Percentiles rank a stretch among this genome's conserved stretches.
Evolutionary conservation across 2,888 invertebrate species (phyloP).

Genomic region (Anorthoa munda): DNA sequence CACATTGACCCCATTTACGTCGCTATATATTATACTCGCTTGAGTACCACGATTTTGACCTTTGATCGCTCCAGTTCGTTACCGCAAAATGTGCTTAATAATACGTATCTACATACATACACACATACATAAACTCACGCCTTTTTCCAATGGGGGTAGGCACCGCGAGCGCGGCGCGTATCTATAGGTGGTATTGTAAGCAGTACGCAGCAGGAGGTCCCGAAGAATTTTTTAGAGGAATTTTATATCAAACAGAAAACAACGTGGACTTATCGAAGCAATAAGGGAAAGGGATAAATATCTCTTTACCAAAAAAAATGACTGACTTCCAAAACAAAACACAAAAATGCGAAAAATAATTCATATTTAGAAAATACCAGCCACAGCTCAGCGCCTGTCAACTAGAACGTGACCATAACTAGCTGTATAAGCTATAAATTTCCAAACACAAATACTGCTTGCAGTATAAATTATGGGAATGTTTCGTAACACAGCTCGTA

Average conservation of each 20-base stretch:
- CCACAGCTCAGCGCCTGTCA: neutral
- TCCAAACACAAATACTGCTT: slow-evolving; percentile 5
- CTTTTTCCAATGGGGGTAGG: too few species aligned
- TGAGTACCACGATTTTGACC: neutral
- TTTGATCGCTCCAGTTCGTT: slow-evolving; percentile 4
- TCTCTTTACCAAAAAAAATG: neutral
- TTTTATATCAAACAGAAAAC: too few species aligned
- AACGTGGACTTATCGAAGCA: too few species aligned
- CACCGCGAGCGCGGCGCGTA: too few species aligned
- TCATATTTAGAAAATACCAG: neutral
- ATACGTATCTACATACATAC: too few species aligned
- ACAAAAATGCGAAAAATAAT: neutral
- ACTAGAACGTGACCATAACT: neutral
- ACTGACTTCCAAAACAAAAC: neutral
- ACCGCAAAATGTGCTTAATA: neutral
- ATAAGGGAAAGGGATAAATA: too few species aligned
- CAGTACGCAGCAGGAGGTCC: too few species aligned
- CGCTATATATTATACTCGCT: neutral
- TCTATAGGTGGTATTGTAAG: too few species aligned
- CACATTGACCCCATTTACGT: neutral
- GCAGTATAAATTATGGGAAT: neutral
- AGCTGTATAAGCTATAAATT: slow-evolving; percentile 3
- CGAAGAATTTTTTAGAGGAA: too few species aligned
- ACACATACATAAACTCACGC: too few species aligned
- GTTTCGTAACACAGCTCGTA: neutral